These are phyloP conservation scores for Paradoxurus hermaphroditus DNA, from an alignment of 2,113 vertebrate genomes.

Conservation along the genomic window DNA sequence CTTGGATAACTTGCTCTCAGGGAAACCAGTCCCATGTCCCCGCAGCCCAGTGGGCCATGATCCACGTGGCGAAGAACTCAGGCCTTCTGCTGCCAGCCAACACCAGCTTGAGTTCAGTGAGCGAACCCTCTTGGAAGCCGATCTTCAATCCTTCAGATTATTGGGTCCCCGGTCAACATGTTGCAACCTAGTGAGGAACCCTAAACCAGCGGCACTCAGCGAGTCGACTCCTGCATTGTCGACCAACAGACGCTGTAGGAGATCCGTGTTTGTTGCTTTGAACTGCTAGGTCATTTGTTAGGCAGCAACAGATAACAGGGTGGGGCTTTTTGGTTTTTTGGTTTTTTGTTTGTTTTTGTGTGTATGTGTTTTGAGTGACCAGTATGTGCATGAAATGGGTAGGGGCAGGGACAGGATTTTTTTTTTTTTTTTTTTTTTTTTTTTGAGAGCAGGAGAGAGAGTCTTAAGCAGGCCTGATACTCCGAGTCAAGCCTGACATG, in stretches of 20 bases:
- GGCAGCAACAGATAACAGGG: neutral
- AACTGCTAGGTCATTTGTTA: neutral
- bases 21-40: neutral
- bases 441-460: too few relatives aligned
- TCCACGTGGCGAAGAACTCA: neutral
- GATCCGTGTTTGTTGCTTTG: neutral
- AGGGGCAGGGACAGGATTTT: too few relatives aligned
- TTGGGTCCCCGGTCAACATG: neutral
- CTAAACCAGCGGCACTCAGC: neutral
- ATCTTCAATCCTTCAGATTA: neutral
- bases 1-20: neutral
- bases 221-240: neutral
- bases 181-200: neutral
- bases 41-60: neutral
- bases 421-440: too few relatives aligned
- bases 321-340: too few relatives aligned
- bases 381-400: too few relatives aligned
- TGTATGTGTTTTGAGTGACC: too few relatives aligned
- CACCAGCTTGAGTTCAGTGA: neutral
- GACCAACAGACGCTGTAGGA: neutral
- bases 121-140: neutral
- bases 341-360: too few relatives aligned
- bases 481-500: rapidly evolving
- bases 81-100: neutral
- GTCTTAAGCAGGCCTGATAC: too few relatives aligned